Base-by-base conservation (phyloP, 2,113 vertebrate species). In the Chionodraco myersi region DNA sequence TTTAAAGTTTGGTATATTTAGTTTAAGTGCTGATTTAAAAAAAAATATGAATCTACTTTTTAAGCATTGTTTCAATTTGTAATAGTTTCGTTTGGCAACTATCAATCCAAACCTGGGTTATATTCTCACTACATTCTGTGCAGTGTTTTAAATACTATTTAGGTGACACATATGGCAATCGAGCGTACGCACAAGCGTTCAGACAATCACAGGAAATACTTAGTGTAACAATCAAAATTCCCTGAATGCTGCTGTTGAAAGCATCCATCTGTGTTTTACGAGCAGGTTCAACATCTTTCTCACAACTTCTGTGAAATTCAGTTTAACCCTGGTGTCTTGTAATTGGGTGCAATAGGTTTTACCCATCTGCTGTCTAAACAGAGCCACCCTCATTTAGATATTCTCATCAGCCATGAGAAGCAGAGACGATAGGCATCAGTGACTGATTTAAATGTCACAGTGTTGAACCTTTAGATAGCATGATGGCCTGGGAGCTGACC, bases 141-240 rank as follows among this genome's bases (percentile, higher is more conserved):
- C 2, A 23, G 5, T 47, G n/a, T 56, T 58, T 13, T 66, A 14
- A 1, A 26, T 16, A 23, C 16, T 36, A 23, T 34, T 44, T 47
- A 34, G 53, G 2, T 54, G 34, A 56, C 49, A 56, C 49, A 74
- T 12, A 61, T 48, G 14, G 10, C 45, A 71, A n/a, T 58, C 16
- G 12, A 45, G 36, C 48, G 26, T 51, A 45, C 69, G 75, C 10
- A 10, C 58, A 5, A 26, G 7, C 34, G 14, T 60, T 18, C 16
- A 44, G 52, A 75, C 76, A 60, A 66, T 53, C 15, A 61, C 68
- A 68, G 78, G 57, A 85, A 73, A 36, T 52, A 26, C 34, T 51
- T 18, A 41, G 9, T 14, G 16, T 61, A 15, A 58, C 23, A 44
- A 34, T 45, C 15, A 67, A 8, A 21, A 73, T 44, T 61, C 13